Evolutionary conservation across 2,113 vertebrate genomes (phyloP), one percentile per base, ranked within the genome.

Genomic region (Laticauda colubrina): DNA sequence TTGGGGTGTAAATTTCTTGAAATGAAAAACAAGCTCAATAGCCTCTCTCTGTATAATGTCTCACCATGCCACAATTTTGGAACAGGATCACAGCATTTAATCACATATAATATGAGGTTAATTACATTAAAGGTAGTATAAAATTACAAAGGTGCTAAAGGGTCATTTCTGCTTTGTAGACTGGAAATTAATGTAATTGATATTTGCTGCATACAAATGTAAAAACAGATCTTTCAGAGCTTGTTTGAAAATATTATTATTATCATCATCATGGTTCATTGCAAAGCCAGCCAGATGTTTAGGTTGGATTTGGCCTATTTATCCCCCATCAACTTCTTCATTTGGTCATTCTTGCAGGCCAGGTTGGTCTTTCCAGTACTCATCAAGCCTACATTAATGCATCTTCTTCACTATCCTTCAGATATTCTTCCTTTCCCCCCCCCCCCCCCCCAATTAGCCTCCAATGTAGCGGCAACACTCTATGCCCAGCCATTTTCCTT

Each of bases 141-240:
- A 93, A 93, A 93, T 93, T 53, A 23, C 55, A 85, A 90, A 85
- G 29, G 69, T 85, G 89, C 54, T 26, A 90, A 93, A 90, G 92
- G 92, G 55, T 64, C 89, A 24, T 90, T 93, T 90, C 75, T 93
- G 45, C 88, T 93, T 89, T 86, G 29, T 61, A 90, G 61, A 90
- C 54, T 10, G 3, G 20, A 89, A 61, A 90, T 29, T 51, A 87
- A 93, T 93, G 29, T 89, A 8, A 90, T 12, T 90, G 92, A 48
- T 53, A 61, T 90, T 90, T 90, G 43, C 23, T 45, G 4, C 61
- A 85, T 61, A 34, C 51, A 64, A 87, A 59, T 53, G 3, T 89
- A 39, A 69, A 56, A 89, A 26, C 10, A 14, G 55, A 39, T 85
- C 43, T 39, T 89, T 81, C 61, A 93, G 21, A 75, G 12, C 8